Conservation (phyloP, 2,888 invertebrate genomes). For the Erebia palarica region DNA sequence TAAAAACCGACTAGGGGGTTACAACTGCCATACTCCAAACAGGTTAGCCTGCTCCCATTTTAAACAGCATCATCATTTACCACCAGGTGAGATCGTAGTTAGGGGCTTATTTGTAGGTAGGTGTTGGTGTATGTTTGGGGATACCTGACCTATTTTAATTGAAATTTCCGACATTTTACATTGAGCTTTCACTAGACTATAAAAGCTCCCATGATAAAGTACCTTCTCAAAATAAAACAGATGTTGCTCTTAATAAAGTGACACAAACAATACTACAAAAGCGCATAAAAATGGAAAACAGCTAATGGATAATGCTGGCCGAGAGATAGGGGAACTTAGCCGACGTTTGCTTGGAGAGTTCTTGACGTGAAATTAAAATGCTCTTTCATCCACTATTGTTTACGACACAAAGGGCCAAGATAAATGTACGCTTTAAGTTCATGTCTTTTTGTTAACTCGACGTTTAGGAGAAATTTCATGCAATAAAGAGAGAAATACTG, state of each 20-base stretch:
- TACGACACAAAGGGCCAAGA: slow-evolving; percentile 47
- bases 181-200: too few species aligned
- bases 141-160: too few species aligned
- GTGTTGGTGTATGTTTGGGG: too few species aligned
- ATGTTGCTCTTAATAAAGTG: slow-evolving; percentile 7
- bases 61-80: too few species aligned
- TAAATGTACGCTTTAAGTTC: slow-evolving; percentile 28
- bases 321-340: slow-evolving; percentile 42
- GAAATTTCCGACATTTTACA: too few species aligned
- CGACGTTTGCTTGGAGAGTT: slow-evolving; percentile 41
- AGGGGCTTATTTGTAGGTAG: too few species aligned
- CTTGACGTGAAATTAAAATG: slow-evolving; percentile 54
- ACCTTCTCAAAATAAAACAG: background rate
- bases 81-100: too few species aligned
- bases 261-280: slow-evolving; percentile 28
- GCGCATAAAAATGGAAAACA: slow-evolving; percentile 32
- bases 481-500: background rate
- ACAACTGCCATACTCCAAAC: too few species aligned
- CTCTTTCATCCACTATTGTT: slow-evolving; percentile 49
- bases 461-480: background rate
- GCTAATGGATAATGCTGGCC: slow-evolving; percentile 38
- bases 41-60: too few species aligned
- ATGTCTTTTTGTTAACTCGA: background rate
- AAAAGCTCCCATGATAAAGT: background rate
- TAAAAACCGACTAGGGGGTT: too few species aligned